Evolutionary conservation across 2,797 vertebrate genomes (phyloP), one percentile per base, ranked within the genome.

Genomic region (Hirundo rustica): DNA sequence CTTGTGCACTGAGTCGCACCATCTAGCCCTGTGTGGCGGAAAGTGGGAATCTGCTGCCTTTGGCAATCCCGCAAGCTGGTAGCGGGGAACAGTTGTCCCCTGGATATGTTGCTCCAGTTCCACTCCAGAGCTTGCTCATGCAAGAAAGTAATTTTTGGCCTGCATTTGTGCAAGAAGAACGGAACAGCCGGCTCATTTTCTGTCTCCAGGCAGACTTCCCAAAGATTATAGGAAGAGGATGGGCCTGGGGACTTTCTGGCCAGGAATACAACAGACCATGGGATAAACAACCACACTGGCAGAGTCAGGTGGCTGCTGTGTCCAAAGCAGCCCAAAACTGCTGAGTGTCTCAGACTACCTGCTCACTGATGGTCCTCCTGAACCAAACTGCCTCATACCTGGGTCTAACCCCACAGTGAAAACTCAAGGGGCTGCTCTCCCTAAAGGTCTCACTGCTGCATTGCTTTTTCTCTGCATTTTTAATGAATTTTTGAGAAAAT

Each of bases 1-100:
- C 48, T 34, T 74, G 20, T 16, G 53, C 1, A 4, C 0, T 51
- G 73, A 89, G 60, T 73, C 0, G 2, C 7, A 44, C 36, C 13
- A 5, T 55, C 47, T 26, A 88, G 40, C 26, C 73, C 88, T 76
- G 44, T 32, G 62, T 72, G 62, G 55, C 68, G 47, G 55, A 66
- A 85, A 89, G 42, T 29, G 58, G 50, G 73, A 89, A 84, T 73
- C 66, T 94, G 73, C 48, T 85, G 66, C 85, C 51, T 93, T 70
- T 84, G 82, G 82, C 88, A 91, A 55, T 5, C 10, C 54, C 68
- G 54, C 4, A 51, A 83, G 50, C 38, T 5, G 0, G 25, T 16
- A n/a, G 30, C 51, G 93, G 62, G 58, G 82, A 84, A 54, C 44
- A 75, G 16, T 51, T 85, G 22, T 73, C 27, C 68, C n/a, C 27